Base-by-base conservation (phyloP, 2,888 invertebrate genomes). In the Drosophila neotestacea region DNA sequence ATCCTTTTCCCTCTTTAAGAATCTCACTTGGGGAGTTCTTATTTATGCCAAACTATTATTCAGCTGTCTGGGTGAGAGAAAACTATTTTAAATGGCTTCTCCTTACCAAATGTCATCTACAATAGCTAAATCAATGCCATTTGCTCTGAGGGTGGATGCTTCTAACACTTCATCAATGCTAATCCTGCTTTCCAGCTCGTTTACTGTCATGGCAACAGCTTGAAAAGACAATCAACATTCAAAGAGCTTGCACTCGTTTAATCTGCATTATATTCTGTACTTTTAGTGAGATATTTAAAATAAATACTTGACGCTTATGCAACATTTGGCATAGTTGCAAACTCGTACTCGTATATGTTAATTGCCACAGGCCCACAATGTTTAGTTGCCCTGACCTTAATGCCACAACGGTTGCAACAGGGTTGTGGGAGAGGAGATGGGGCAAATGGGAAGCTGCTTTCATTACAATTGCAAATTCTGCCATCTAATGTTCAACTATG, bases 381-480 rank as follows among this genome's bases (percentile, higher is more conserved):
- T 42, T 58, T 50, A 63, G 60, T 16, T 61, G 56, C 13, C 76
- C 75, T 70, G 77, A 77, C 75, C 79, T 73, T 60, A 58, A 54
- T 67, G 66, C 48, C 56, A 10, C 28, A 47, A 38, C 46, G 42
- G 41, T 41, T 30, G 32, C 42, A 50, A 50, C 62, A 42, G 13
- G n/a, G 28, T 22, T 16, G 42, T 22, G 6, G 28, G 39, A 4
- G 5, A 28, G 32, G 28, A 51, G 34, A 38, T 52, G 34, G 6
- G 32, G 41, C 4, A 27, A 42, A 56, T 41, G 41, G 27, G 36
- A 56, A 56, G 39, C 39, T 72, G 73, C 48, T 30, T 58, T 64
- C 78, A 85, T 89, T 85, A 85, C 88, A 85, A 85, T 85, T 85
- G 85, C 88, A 85, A 85, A 85, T 85, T 77, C 66, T 77, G 86